A percentile compares a stretch with the other conserved stretches of the same genome.
Conservation (phyloP, 2,113 vertebrate species). For the Dipodomys stephensi region DNA sequence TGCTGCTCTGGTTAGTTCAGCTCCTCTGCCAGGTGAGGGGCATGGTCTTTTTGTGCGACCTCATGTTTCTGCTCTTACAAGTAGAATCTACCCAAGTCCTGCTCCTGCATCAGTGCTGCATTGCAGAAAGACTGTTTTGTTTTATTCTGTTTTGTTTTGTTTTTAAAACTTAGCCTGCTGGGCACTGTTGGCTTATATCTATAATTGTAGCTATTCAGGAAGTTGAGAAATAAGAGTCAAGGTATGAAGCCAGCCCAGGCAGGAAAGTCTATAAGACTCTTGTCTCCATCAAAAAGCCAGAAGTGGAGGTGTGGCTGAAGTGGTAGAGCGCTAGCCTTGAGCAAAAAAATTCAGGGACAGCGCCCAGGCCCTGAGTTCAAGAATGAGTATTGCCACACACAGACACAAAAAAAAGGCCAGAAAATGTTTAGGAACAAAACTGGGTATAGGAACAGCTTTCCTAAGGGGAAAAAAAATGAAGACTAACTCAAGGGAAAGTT, state of each 20-base stretch:
- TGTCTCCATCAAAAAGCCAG: no score
- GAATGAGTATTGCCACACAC: no score
- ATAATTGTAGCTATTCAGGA: no score
- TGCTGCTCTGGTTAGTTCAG: neutral
- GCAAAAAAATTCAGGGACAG: no score
- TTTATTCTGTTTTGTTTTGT: neutral
- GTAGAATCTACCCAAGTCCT: neutral
- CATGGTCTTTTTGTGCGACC: neutral
- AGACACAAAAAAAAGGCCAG: neutral
- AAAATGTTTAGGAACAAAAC: neutral
- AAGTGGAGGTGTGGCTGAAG: no score
- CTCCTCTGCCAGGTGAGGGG: neutral
- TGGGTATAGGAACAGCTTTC: neutral
- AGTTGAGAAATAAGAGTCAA: no score
- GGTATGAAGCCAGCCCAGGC: no score
- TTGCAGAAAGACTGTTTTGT: constrained; percentile 29
- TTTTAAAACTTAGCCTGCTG: no score
- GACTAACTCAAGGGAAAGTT: neutral
- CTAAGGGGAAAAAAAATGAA: neutral
- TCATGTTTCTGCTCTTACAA: neutral
- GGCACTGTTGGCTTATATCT: no score
- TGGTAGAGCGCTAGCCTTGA: no score
- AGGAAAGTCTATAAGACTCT: no score
- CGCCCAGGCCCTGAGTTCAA: no score
- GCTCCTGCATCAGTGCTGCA: neutral